Evolutionary conservation across 2,888 invertebrate genomes (phyloP).

Genomic region (Metalampra italica): DNA sequence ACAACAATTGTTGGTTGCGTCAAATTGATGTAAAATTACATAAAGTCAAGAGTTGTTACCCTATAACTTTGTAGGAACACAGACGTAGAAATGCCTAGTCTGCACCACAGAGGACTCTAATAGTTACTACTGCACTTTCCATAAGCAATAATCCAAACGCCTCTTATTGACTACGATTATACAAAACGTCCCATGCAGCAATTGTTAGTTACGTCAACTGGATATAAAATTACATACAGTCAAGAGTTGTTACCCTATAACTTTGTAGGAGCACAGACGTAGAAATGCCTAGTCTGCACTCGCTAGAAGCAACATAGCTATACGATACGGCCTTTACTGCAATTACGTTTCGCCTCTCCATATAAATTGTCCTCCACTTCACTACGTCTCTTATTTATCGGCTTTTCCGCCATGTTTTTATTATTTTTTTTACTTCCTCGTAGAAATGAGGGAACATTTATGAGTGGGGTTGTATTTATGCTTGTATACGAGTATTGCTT

Average conservation of each 20-base stretch:
- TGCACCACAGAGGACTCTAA: too few relatives aligned
- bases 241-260: too few relatives aligned
- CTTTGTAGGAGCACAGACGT: neutral
- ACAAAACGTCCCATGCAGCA: neutral
- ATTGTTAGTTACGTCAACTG: neutral
- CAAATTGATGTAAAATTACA: too few relatives aligned
- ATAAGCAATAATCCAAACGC: constrained; percentile 5
- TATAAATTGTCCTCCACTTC: constrained; percentile 19
- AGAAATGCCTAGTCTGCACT: constrained; percentile 7
- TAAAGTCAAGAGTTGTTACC: too few relatives aligned
- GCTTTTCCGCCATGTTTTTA: constrained; percentile 21
- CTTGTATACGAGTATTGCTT: constrained; percentile 4
- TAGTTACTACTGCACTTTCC: too few relatives aligned
- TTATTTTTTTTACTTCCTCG: constrained; percentile 22
- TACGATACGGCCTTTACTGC: constrained; percentile 17
- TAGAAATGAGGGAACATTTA: constrained; percentile 26
- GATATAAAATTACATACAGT: too few relatives aligned
- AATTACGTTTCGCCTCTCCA: constrained; percentile 23
- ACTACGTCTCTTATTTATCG: constrained; percentile 33
- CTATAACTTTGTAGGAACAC: neutral
- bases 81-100: constrained; percentile 2
- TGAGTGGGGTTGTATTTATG: constrained; percentile 5
- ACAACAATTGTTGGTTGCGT: neutral
- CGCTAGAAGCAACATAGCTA: constrained; percentile 11
- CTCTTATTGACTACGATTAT: neutral